Evolutionary conservation across 2,797 vertebrate species (phyloP).

Genomic region (Amblyraja radiata): DNA sequence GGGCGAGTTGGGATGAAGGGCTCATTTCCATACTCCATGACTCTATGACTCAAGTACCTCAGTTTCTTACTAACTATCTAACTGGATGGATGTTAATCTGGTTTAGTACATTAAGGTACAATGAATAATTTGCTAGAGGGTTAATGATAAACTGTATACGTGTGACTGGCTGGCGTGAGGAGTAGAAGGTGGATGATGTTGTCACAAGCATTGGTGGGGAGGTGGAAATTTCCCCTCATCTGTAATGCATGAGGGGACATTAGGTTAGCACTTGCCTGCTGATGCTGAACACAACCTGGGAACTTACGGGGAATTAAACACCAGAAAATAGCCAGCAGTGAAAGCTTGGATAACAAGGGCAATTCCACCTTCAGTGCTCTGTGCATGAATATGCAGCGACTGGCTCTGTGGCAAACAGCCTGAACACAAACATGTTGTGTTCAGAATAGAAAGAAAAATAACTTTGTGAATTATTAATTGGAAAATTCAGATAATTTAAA

Average conservation of each 20-base stretch:
- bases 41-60: neutral
- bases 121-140: neutral
- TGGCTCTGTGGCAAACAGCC: neutral
- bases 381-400: neutral
- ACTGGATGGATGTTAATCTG: neutral
- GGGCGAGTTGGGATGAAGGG: too few relatives aligned
- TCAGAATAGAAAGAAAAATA: neutral
- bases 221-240: conserved; percentile 20
- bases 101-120: neutral
- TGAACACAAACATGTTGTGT: neutral
- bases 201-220: neutral
- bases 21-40: too few relatives aligned
- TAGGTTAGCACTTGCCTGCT: neutral
- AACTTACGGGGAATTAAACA: neutral
- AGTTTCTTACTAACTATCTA: neutral
- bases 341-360: neutral
- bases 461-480: conserved; percentile 20
- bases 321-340: neutral
- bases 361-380: neutral
- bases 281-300: neutral
- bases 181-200: neutral
- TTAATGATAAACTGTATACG: neutral
- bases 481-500: neutral
- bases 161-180: neutral
- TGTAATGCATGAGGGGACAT: conserved; percentile 14